A percentile compares a stretch with the other conserved stretches of the same genome.
Evolutionary conservation across 2,113 vertebrate genomes (phyloP).

Genomic region (Neofelis nebulosa): DNA sequence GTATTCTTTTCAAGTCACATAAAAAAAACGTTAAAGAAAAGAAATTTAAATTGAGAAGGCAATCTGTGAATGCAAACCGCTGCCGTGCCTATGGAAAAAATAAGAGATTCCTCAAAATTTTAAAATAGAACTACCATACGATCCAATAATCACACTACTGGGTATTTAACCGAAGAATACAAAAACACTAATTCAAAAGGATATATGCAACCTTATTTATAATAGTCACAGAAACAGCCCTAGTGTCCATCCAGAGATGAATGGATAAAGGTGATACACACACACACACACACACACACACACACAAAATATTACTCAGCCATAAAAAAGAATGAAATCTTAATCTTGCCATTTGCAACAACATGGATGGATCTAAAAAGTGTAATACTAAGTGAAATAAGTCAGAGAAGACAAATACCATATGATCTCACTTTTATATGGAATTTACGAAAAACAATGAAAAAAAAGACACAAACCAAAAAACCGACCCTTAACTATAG

Average conservation of each 20-base stretch:
- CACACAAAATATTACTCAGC: neutral
- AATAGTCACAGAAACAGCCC: neutral
- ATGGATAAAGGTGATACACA: neutral
- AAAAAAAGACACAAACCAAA: neutral
- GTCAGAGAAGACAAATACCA: neutral
- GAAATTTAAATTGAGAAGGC: neutral
- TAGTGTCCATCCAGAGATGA: neutral
- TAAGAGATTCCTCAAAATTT: neutral
- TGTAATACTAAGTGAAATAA: neutral
- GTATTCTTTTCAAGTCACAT: neutral
- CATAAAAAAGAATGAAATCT: neutral
- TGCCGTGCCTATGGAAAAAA: neutral
- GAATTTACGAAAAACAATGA: neutral
- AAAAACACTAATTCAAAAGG: neutral
- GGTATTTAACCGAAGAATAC: neutral
- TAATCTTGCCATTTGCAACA: neutral
- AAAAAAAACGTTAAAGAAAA: conserved; percentile 35
- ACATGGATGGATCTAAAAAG: neutral
- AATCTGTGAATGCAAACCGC: neutral
- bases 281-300: neutral
- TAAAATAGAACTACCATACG: neutral
- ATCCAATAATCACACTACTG: neutral
- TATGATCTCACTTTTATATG: neutral
- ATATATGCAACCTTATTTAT: neutral
- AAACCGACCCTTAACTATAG: neutral